These are phyloP conservation scores for Molorchus minor DNA, from an alignment of 2,888 invertebrate genomes.

Conservation along the genomic window DNA sequence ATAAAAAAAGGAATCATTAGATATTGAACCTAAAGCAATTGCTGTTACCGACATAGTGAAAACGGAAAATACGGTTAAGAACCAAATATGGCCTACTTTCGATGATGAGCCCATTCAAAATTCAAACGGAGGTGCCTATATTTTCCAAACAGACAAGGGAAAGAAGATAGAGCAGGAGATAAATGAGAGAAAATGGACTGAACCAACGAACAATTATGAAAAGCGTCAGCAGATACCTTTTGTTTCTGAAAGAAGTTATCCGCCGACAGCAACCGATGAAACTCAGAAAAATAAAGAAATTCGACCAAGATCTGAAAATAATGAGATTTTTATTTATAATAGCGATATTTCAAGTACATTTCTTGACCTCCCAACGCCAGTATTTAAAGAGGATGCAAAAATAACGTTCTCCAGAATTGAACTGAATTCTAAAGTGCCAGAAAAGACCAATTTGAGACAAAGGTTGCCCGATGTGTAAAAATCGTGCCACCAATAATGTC, in stretches of 20 bases:
- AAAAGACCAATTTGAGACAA: conserved; percentile 31
- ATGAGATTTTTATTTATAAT: not conserved
- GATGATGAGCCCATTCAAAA: conserved; percentile 2
- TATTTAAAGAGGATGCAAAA: conserved; percentile 19
- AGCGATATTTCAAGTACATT: not conserved
- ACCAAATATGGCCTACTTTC: conserved; percentile 55
- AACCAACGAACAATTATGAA: conserved; percentile 6
- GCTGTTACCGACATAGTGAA: conserved; percentile 5
- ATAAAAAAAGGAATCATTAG: conserved; percentile 53
- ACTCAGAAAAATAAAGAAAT: conserved; percentile 17
- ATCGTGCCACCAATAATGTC: not conserved
- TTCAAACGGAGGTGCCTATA: conserved; percentile 22
- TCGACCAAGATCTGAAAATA: conserved; percentile 21
- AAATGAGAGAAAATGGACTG: conserved; percentile 14
- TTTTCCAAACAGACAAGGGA: conserved; percentile 10
- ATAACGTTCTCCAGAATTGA: conserved; percentile 22
- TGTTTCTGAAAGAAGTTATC: conserved; percentile 26
- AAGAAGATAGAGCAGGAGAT: conserved; percentile 5
- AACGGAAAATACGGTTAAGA: conserved; percentile 46
- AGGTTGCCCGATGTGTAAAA: conserved; percentile 32
- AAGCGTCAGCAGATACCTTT: conserved; percentile 29
- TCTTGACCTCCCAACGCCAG: conserved; percentile 13
- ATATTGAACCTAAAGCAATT: conserved; percentile 34
- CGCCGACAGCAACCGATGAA: conserved; percentile 23
- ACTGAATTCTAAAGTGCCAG: conserved; percentile 19